phyloP scores from a whole-genome alignment of 2,888 invertebrate genomes.

The Copidosoma aretas region DNA sequence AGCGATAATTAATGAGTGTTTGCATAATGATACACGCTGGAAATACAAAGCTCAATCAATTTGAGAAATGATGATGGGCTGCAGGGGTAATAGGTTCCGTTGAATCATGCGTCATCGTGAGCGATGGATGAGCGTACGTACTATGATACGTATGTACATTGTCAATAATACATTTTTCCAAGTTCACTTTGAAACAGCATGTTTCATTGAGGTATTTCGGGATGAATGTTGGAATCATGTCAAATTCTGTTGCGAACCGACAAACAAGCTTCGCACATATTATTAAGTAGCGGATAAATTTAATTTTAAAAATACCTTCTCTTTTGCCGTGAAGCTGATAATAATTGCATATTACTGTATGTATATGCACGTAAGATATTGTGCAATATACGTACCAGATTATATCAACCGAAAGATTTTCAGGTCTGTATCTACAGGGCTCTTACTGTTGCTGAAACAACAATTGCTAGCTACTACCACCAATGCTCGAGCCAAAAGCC shows the following conservation, averaged over 20 bases:
- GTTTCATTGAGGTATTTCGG: not conserved
- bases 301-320: not conserved
- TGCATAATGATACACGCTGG: not conserved
- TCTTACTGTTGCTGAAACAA: not conserved
- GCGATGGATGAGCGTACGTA: not conserved
- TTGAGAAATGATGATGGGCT: slow-evolving; percentile 1
- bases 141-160: not conserved
- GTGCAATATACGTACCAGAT: not conserved
- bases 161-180: not conserved
- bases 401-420: not conserved
- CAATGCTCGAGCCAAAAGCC: not conserved
- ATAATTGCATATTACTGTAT: too few relatives aligned
- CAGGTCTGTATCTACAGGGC: not conserved
- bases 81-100: slow-evolving; percentile 4
- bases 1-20: not conserved
- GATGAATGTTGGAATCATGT: not conserved
- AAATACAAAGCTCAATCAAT: slow-evolving; percentile 5
- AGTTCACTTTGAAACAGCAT: not conserved
- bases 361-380: too few relatives aligned
- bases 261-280: not conserved
- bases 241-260: not conserved
- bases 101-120: slow-evolving; percentile 8
- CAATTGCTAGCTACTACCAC: not conserved
- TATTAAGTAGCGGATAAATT: not conserved
- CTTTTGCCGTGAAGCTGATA: too few relatives aligned